These are phyloP conservation scores for Tipula lateralis DNA, from an alignment of 2,888 invertebrate genomes.

Conservation along the genomic window DNA sequence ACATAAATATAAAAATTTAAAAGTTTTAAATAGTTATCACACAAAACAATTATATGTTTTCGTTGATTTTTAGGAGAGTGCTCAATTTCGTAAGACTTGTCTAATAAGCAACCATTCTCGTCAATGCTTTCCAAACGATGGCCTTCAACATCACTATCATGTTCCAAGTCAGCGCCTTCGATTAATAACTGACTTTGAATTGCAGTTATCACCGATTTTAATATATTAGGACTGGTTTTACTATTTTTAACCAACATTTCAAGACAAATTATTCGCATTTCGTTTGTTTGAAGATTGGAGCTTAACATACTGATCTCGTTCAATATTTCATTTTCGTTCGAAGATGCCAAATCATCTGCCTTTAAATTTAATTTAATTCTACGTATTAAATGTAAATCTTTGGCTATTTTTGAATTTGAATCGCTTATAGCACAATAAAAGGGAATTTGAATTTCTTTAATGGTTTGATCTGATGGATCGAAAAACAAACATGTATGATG, in stretches of 20 bases:
- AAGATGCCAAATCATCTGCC: background rate
- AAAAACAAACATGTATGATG: slow-evolving; percentile 73
- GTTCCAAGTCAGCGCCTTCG: slow-evolving; percentile 14
- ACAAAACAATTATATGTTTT: slow-evolving; percentile 30
- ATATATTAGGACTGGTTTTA: slow-evolving; percentile 57
- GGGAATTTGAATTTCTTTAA: slow-evolving; percentile 80
- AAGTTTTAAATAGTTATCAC: background rate
- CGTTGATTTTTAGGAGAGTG: slow-evolving; percentile 46
- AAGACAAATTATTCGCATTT: slow-evolving; percentile 65
- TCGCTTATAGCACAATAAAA: slow-evolving; percentile 88
- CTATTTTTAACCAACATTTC: slow-evolving; percentile 65
- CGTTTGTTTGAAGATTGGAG: slow-evolving; percentile 63
- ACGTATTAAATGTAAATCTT: slow-evolving; percentile 81
- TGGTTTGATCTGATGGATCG: slow-evolving; percentile 68
- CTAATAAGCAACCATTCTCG: background rate
- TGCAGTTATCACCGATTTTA: slow-evolving; percentile 50
- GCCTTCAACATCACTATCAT: background rate
- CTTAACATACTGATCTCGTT: slow-evolving; percentile 47
- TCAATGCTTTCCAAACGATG: background rate
- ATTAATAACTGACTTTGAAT: background rate
- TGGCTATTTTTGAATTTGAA: slow-evolving; percentile 77
- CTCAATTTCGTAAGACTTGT: slow-evolving; percentile 44
- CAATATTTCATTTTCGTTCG: slow-evolving; percentile 50
- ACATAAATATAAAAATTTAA: background rate
- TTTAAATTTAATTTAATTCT: slow-evolving; percentile 58